These are phyloP conservation scores for Mormyrus iriodes DNA, from an alignment of 2,113 vertebrate species.

Conservation along the genomic window DNA sequence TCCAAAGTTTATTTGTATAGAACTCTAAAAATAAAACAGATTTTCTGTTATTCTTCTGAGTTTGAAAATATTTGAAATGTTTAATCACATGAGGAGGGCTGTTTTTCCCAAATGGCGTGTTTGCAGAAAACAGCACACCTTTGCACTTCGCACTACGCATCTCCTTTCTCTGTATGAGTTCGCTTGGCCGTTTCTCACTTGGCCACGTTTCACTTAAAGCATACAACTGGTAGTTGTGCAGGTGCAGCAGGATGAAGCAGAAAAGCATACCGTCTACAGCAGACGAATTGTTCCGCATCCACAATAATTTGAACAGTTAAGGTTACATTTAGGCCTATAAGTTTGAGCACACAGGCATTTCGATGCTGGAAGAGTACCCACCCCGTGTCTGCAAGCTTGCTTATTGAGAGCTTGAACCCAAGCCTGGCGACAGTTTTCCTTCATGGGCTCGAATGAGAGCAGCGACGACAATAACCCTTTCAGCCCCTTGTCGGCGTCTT, in stretches of 20 bases:
- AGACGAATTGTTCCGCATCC: not conserved
- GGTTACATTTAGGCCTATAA: not conserved
- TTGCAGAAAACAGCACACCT: not conserved
- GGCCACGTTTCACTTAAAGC: not conserved
- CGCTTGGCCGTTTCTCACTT: not conserved
- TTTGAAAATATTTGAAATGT: not conserved
- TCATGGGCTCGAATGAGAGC: not conserved
- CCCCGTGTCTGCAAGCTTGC: not conserved
- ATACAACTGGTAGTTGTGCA: not conserved
- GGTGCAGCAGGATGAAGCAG: not conserved
- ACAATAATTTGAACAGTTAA: not conserved
- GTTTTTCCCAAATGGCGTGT: not conserved
- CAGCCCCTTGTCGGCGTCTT: not conserved
- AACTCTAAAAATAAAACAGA: conserved; percentile 65
- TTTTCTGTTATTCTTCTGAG: not conserved
- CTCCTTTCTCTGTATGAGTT: not conserved
- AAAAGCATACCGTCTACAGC: not conserved
- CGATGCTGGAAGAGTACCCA: not conserved
- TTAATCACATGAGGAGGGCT: not conserved
- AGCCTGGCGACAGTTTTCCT: not conserved
- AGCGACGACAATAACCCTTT: not conserved
- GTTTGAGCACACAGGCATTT: not conserved
- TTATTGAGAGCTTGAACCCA: conserved; percentile 12
- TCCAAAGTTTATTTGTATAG: conserved; percentile 89
- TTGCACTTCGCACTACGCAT: not conserved